Conservation (phyloP, 64 coral and sea anemone species). For the Catalaphyllia jardinei region DNA sequence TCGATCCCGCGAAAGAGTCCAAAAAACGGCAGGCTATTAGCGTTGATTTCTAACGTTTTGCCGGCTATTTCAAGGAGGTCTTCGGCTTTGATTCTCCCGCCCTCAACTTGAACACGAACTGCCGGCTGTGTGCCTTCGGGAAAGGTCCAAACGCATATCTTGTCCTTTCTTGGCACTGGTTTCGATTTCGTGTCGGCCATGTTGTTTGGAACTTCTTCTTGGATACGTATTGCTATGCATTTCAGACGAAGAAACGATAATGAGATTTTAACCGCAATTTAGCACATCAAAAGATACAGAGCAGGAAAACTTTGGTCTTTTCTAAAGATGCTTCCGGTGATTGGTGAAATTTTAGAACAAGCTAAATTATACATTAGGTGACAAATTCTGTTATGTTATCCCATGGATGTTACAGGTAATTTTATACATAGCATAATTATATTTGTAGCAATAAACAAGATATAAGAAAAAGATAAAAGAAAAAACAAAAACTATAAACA, state of each 20-base stretch:
- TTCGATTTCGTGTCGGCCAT: constrained; percentile 63
- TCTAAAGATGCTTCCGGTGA: not conserved
- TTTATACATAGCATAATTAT: not conserved
- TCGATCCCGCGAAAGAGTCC: constrained; percentile 84
- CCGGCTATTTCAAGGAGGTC: constrained; percentile 66
- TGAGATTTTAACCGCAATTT: constrained; percentile 22
- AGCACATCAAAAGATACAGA: constrained; percentile 4
- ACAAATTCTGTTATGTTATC: not conserved
- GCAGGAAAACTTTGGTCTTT: not conserved
- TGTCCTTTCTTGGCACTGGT: constrained; percentile 71
- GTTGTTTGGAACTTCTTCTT: not conserved
- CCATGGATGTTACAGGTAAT: not conserved
- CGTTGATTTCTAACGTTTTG: constrained; percentile 52
- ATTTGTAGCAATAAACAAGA: no score
- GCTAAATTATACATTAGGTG: not conserved
- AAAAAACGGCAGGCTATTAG: constrained; percentile 74
- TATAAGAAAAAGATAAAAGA: no score
- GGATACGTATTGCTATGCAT: not conserved
- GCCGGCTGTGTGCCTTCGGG: constrained; percentile 82
- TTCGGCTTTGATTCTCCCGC: constrained; percentile 60
- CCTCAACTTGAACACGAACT: constrained; percentile 71
- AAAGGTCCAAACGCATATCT: constrained; percentile 88
- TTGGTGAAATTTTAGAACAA: not conserved
- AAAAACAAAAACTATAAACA: no score
- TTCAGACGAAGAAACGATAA: not conserved